These are phyloP conservation scores for Rhadina sibilatrix DNA, from an alignment of 2,113 vertebrate genomes.

Conservation along the genomic window DNA sequence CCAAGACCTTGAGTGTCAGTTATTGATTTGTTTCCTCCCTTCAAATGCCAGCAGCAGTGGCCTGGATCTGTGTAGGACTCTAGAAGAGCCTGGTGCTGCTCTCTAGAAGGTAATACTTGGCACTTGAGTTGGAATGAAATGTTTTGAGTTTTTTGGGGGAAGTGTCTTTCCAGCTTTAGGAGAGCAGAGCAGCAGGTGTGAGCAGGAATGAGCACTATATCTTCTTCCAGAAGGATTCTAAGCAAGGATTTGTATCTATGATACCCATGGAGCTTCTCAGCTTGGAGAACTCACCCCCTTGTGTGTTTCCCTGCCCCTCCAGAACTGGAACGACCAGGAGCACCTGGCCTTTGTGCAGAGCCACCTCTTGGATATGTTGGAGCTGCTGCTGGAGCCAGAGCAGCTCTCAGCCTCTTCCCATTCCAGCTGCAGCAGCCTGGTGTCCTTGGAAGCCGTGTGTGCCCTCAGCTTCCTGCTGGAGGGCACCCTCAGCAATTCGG, in stretches of 20 bases:
- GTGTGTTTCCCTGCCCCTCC: neutral
- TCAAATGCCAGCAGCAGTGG: neutral
- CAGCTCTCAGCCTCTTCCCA: constrained; percentile 81
- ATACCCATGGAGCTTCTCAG: neutral
- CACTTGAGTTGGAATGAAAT: neutral
- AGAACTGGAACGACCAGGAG: constrained; percentile 96
- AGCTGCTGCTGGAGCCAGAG: constrained; percentile 88
- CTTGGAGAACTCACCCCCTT: neutral
- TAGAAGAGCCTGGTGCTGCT: neutral
- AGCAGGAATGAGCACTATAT: neutral
- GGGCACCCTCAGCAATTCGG: constrained; percentile 72
- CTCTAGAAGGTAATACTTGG: neutral
- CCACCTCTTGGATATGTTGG: constrained; percentile 85
- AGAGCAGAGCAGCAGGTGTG: neutral
- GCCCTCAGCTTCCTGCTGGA: constrained; percentile 89
- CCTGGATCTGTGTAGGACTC: neutral
- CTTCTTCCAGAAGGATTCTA: neutral
- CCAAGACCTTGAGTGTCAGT: neutral
- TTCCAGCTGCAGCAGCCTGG: constrained; percentile 69
- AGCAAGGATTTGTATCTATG: neutral
- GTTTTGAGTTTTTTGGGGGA: accelerated
- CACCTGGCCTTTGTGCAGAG: constrained; percentile 85
- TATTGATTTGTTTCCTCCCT: neutral
- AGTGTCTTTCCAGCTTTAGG: neutral
- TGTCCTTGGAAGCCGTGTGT: constrained; percentile 79